These are phyloP conservation scores for Doris montereyensis DNA, from an alignment of 2,888 invertebrate genomes.

Conservation along the genomic window DNA sequence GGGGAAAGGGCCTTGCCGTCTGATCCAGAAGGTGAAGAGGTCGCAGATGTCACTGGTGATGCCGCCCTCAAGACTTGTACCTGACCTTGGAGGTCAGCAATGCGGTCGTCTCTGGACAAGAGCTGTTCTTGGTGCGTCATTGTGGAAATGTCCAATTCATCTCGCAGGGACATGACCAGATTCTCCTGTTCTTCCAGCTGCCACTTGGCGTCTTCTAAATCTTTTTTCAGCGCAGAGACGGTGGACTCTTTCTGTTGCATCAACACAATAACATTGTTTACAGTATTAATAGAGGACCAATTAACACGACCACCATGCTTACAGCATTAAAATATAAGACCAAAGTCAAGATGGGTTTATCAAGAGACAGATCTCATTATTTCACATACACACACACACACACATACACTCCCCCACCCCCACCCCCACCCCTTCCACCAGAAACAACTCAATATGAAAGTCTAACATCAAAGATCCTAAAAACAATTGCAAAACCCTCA, in stretches of 20 bases:
- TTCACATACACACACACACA: too few relatives aligned
- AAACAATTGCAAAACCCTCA: too few relatives aligned
- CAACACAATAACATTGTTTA: too few relatives aligned
- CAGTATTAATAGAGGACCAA: too few relatives aligned
- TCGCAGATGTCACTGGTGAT: not conserved
- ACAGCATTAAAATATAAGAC: too few relatives aligned
- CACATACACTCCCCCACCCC: too few relatives aligned
- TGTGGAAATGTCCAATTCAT: constrained; percentile 42
- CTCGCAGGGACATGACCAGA: constrained; percentile 46
- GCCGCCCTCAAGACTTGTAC: constrained; percentile 15
- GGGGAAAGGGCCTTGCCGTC: constrained; percentile 39
- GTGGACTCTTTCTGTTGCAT: constrained; percentile 44
- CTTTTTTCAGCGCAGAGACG: constrained; percentile 45
- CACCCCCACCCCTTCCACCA: too few relatives aligned
- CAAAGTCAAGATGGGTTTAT: too few relatives aligned
- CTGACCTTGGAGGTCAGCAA: constrained; percentile 45
- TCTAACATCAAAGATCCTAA: too few relatives aligned
- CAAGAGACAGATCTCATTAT: too few relatives aligned
- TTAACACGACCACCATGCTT: too few relatives aligned
- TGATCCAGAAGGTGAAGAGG: not conserved
- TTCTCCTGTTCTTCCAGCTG: constrained; percentile 43
- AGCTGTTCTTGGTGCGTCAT: constrained; percentile 46
- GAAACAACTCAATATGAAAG: too few relatives aligned
- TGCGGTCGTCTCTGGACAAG: constrained; percentile 42
- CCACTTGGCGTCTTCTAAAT: constrained; percentile 40